phyloP scores from a whole-genome alignment of 2,888 invertebrate genomes.

The Lycaena phlaeas region DNA sequence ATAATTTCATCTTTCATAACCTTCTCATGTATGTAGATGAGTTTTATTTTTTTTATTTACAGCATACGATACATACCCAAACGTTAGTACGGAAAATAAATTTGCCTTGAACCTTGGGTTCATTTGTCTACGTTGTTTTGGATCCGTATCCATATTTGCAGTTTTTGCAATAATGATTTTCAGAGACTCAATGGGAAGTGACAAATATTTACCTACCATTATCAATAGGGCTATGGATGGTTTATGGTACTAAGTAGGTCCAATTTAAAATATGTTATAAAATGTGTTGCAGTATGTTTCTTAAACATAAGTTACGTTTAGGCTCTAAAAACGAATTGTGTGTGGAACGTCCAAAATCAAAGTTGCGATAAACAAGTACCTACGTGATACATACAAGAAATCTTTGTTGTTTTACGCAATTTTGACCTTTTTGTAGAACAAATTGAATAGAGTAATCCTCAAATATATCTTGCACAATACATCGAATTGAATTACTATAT shows the following conservation, averaged over 20 bases:
- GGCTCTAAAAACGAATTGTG: no score
- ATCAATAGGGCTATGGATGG: background rate
- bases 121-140: conserved; percentile 43
- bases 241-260: no score
- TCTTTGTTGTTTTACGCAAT: conserved; percentile 3
- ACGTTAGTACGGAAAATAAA: conserved; percentile 65
- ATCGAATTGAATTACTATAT: background rate
- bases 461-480: conserved; percentile 2
- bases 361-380: conserved; percentile 1
- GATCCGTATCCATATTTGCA: conserved; percentile 52
- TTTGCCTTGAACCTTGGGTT: conserved; percentile 71
- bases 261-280: no score
- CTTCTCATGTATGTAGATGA: background rate
- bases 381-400: conserved; percentile 2
- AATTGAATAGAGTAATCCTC: background rate
- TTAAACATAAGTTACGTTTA: no score
- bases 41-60: no score
- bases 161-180: background rate
- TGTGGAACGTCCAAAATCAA: no score
- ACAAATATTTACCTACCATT: background rate
- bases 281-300: no score
- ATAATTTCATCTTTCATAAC: background rate
- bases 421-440: background rate
- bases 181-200: background rate
- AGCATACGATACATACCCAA: conserved; percentile 57